These are phyloP conservation scores for Tipula lateralis DNA, from an alignment of 2,888 invertebrate species.

Conservation along the genomic window DNA sequence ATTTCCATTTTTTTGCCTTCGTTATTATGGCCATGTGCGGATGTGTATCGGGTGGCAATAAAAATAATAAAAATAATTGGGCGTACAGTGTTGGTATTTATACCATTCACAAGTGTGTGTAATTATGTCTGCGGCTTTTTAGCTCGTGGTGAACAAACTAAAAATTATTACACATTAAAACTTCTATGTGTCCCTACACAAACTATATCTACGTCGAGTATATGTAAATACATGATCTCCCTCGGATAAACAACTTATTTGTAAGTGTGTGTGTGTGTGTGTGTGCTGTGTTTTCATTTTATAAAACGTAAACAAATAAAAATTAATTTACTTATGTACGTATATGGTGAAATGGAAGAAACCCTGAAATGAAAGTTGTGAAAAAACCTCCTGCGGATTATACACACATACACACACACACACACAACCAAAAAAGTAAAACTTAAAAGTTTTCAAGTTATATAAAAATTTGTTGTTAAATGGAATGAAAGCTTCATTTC, in stretches of 20 bases:
- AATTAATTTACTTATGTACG: slow-evolving; percentile 24
- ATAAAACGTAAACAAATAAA: not conserved
- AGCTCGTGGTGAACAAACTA: not conserved
- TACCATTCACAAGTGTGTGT: not conserved
- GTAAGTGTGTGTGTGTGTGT: not conserved
- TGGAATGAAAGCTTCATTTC: slow-evolving; percentile 19
- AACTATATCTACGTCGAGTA: not conserved
- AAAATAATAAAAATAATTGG: not conserved
- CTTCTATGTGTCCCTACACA: not conserved
- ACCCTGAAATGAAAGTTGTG: not conserved
- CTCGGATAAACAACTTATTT: not conserved
- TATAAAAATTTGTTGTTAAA: not conserved
- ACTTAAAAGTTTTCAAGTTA: not conserved
- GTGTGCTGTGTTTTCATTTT: not conserved
- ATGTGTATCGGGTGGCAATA: slow-evolving; percentile 5
- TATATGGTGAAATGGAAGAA: not conserved
- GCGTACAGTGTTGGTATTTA: not conserved
- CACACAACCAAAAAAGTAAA: not conserved
- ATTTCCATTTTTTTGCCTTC: not conserved
- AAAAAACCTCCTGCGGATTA: not conserved
- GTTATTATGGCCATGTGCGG: not conserved
- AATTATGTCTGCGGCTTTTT: not conserved
- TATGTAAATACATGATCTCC: not conserved
- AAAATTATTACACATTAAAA: not conserved
- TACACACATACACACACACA: not conserved